Evolutionary conservation across 1,140 invertebrate species (phyloP), one percentile per base, ranked within the genome.

Genomic region (Euborellia annulipes): DNA sequence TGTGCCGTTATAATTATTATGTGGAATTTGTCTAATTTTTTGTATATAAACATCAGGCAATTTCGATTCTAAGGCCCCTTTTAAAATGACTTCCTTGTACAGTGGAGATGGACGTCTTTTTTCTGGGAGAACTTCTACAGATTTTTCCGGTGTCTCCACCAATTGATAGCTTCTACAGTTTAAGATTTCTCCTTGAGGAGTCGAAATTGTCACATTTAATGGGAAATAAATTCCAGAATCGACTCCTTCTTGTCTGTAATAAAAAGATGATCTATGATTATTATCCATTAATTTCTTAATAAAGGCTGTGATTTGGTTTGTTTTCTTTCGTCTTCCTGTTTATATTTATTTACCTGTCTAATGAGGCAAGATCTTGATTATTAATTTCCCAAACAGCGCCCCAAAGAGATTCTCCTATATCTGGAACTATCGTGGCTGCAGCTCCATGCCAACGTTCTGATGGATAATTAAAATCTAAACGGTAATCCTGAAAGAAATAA

Each of bases 331-430:
- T 45, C 45, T 50, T 23, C 9, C 13, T 34, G 22, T 16, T 3
- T 45, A 43, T 17, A 48, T 38, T 22, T 16, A 48, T 56, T 64
- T 66, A 81, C 78, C 60, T 62, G 58, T 88, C 83, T 40, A 90
- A 65, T 55, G 67, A 60, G 3, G 61, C 50, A 55, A 79, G 63
- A 55, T 89, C 71, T 27, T 60, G 58, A 14, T 68, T 65, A 51
- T 77, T 60, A 43, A 89, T 61, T 64, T 79, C 72, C 84, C 85
- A 91, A 37, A 91, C 59, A 30, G 79, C 76, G 30, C 85, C 85
- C 78, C 80, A 89, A 2, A 87, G 72, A 52, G 71, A 53, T 16
- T 60, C 55, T 19, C 66, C 59, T 19, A 62, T 36, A 27, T 65
- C 67, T 14, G 79, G 74, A 3, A 78, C 69, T 52, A 90, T 80